These are phyloP conservation scores for Python bivittatus DNA, from an alignment of 2,113 vertebrate species.

Conservation along the genomic window DNA sequence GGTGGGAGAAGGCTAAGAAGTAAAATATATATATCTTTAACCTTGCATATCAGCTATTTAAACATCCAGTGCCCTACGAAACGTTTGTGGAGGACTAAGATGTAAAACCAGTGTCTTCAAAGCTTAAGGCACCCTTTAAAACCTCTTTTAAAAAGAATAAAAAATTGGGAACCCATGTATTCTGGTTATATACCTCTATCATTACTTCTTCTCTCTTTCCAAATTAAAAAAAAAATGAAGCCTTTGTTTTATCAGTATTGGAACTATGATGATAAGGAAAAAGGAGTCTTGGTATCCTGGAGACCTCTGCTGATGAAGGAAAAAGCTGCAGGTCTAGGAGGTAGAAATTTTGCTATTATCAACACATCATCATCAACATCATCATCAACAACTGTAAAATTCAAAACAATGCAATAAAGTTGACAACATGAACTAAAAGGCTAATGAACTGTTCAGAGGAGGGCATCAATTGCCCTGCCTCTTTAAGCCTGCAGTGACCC, in stretches of 20 bases:
- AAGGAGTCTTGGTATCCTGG: not conserved
- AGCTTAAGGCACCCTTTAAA: not conserved
- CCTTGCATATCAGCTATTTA: not conserved
- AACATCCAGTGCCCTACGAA: not conserved
- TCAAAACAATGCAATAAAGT: not conserved
- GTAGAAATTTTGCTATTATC: not conserved
- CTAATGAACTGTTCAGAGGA: not conserved
- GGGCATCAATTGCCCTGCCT: not conserved
- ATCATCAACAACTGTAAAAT: not conserved
- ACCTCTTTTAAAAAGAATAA: not conserved
- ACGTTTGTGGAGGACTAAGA: not conserved
- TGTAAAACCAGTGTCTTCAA: not conserved
- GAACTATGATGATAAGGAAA: not conserved
- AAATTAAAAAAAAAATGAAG: not conserved
- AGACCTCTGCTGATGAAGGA: not conserved
- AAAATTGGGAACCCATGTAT: not conserved
- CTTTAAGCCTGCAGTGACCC: not conserved
- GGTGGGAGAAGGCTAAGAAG: not conserved
- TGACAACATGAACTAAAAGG: not conserved
- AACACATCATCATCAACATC: not conserved
- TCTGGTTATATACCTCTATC: not conserved
- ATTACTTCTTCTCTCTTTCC: not conserved
- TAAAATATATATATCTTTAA: not conserved
- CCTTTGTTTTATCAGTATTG: not conserved
- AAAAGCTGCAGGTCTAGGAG: not conserved